Base-by-base conservation (phyloP, 92 coral and sea anemone genomes). In the Pocillopora meandrina region DNA sequence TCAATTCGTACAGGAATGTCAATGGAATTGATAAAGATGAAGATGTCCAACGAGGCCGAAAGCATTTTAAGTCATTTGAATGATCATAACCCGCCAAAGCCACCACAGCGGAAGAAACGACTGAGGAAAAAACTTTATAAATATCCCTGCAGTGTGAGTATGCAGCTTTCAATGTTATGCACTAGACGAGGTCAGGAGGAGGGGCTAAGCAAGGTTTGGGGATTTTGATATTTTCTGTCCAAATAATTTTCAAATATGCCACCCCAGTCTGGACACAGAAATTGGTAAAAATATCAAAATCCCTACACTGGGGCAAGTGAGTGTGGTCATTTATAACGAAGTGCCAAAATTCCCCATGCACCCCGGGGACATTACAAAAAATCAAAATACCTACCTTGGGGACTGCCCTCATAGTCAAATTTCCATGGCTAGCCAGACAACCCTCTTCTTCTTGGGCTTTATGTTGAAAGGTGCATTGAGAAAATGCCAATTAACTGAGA, bases 21-120 rank as follows among this genome's bases (percentile, higher is more conserved):
- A 69, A 69, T 65, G 69, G 69, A 65, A 19, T 65, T 65, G 69
- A 65, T 65, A 65, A 65, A 65, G 69, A 65, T 65, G 69, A 65
- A 65, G 69, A 65, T 65, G 31, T 65, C 69, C 69, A 65, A 65
- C 34, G 69, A 65, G 69, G 69, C 69, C 35, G 23, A n/a, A 17
- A 65, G 10, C 69, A 65, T 65, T 65, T 65, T 65, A n/a, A 65
- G 69, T n/a, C 26, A 65, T 65, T 65, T 65, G 69, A 65, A 65
- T 18, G 69, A 65, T n/a, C 69, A 65, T 21, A n/a, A 65, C 69
- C 31, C 31, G 31, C 11, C 31, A 65, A 6, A 19, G 69, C 31
- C 31, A 18, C 67, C 67, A 62, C 67, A 14, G 67, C 67, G 67
- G 69, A 65, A 65, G 69, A 65, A 65, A 20, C 12, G 23, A 65